phyloP scores from a whole-genome alignment of 2,888 invertebrate species.

The Limnephilus auricula region DNA sequence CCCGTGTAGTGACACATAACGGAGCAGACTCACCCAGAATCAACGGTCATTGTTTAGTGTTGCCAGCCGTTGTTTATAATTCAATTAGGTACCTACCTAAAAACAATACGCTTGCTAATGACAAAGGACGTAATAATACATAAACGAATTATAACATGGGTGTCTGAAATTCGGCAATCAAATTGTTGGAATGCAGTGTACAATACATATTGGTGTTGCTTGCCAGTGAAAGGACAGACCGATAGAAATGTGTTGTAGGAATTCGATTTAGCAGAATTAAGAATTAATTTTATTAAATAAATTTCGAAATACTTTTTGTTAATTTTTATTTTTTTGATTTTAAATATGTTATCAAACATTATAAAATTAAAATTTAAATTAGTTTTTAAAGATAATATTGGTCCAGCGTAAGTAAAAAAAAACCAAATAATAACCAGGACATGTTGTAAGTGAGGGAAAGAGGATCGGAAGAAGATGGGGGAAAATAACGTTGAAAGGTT shows the following conservation, averaged over 20 bases:
- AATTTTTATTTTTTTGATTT: no score
- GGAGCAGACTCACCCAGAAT: constrained; percentile 11
- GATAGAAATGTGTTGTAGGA: not conserved
- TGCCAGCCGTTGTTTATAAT: constrained; percentile 14
- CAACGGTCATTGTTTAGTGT: constrained; percentile 12
- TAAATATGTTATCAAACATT: no score
- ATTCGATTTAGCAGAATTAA: no score
- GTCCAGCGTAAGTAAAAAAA: no score
- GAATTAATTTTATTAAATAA: no score
- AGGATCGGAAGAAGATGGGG: no score
- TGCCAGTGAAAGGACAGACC: not conserved
- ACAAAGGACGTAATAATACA: constrained; percentile 22
- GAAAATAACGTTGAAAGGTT: no score
- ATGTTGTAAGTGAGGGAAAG: no score
- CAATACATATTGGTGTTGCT: not conserved
- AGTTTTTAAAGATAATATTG: no score
- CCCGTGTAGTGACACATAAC: constrained; percentile 38
- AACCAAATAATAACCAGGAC: no score
- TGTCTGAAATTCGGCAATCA: constrained; percentile 20
- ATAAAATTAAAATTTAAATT: no score
- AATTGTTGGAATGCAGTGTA: not conserved
- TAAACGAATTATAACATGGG: constrained; percentile 33
- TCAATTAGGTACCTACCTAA: constrained; percentile 31
- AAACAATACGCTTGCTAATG: constrained; percentile 32
- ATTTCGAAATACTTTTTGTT: no score